These are phyloP conservation scores for Linurgus olivaceus DNA, from an alignment of 2,797 vertebrate species.

Conservation along the genomic window DNA sequence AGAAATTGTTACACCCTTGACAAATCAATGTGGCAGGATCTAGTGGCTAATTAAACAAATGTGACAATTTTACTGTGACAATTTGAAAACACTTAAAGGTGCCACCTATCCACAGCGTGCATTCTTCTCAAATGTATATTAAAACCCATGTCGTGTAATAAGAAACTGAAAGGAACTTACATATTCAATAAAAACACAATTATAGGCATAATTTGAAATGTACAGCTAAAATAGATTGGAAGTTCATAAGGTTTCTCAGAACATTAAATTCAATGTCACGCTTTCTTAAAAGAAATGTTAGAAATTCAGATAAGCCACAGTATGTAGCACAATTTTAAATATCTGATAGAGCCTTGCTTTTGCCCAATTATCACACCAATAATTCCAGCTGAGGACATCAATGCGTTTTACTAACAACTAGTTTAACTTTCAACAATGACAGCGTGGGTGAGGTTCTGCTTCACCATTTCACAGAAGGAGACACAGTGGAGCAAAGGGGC, in stretches of 20 bases:
- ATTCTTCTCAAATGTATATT: slow-evolving; percentile 25
- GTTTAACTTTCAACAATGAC: not conserved
- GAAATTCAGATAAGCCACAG: not conserved
- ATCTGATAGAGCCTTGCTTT: slow-evolving; percentile 4
- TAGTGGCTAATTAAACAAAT: slow-evolving; percentile 68
- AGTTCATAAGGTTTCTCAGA: slow-evolving; percentile 27
- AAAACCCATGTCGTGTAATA: not conserved
- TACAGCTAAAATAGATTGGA: slow-evolving; percentile 9
- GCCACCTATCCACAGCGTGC: not conserved
- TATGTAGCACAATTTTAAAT: not conserved
- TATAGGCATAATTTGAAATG: slow-evolving; percentile 31
- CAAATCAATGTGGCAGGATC: slow-evolving; percentile 55
- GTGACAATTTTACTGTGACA: slow-evolving; percentile 47
- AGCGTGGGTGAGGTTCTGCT: not conserved
- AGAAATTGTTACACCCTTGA: slow-evolving; percentile 34
- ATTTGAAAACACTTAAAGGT: slow-evolving; percentile 43
- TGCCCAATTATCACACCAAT: not conserved
- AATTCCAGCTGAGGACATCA: slow-evolving; percentile 3
- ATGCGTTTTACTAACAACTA: not conserved
- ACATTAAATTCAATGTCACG: slow-evolving; percentile 1
- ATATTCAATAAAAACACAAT: slow-evolving; percentile 35
- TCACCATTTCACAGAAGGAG: not conserved
- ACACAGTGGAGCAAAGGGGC: not conserved
- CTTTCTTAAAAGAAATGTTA: slow-evolving; percentile 30
- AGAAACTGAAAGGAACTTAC: slow-evolving; percentile 5